Evolutionary conservation across 2,113 vertebrate species (phyloP), one percentile per base, ranked within the genome.

Genomic region (Pygoscelis adeliae): DNA sequence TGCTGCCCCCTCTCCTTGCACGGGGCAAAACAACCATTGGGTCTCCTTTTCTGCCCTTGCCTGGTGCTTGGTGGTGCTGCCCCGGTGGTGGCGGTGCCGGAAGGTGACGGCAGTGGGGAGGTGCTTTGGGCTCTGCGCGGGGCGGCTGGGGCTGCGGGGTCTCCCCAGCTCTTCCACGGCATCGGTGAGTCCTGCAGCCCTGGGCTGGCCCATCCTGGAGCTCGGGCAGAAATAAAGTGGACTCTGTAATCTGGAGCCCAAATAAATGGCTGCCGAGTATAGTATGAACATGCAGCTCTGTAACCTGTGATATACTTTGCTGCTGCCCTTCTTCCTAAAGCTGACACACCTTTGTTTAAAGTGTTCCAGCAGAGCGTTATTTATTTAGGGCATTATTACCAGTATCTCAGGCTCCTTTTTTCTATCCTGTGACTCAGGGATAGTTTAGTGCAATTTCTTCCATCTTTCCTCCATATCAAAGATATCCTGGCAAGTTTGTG

Each of bases 341-440:
- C 47, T 0, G 87, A 65, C 97, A 91, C 87, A 93, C 95, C 94
- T 97, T 97, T 97, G 90, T 97, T 97, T 95, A 34, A 96, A 92
- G 58, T 95, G 36, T 93, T 94, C 59, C 77, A 85, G 83, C 82
- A 96, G 53, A 87, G 76, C 1, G 70, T 86, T 97, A 96, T 96
- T 98, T 97, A 94, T 78, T 89, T 69, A 95, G 72, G 86, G 87
- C 77, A 94, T 95, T 93, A 92, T 91, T 96, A 69, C 67, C 90
- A 96, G 44, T 95, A 96, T 86, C 94, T 95, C 83, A 79, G 85
- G 72, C 90, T 92, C 62, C 73, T 93, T 92, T 83, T n/a, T 93
- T 95, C 84, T 93, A 0, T 78, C 53, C 40, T 83, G 87, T 95
- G 91, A 97, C 87, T 96, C 96, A 92, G 23, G 83, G 91, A 95